phyloP scores from a whole-genome alignment of 35 echinoderm and acorn worm species.

The Ophioderma brevispina region DNA sequence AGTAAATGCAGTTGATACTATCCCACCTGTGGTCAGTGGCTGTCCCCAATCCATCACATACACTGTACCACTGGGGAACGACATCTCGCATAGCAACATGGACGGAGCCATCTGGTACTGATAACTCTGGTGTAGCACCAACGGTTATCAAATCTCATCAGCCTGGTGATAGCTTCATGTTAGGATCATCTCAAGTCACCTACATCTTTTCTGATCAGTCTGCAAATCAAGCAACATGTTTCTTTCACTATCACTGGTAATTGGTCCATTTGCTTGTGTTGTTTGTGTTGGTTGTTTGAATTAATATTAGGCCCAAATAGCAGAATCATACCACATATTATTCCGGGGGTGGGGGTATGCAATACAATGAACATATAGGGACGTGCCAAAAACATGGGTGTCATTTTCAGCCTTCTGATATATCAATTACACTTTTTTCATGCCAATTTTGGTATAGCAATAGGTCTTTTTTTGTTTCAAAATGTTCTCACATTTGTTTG shows the following conservation, averaged over 20 bases:
- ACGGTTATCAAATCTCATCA: not conserved
- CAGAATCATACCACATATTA: no score
- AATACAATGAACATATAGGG: no score
- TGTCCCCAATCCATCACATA: conserved; percentile 4
- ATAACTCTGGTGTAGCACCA: conserved; percentile 45
- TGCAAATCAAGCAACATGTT: not conserved
- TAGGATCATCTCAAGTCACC: not conserved
- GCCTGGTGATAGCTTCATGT: not conserved
- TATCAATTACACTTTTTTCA: no score
- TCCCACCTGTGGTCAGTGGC: conserved; percentile 39
- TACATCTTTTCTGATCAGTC: not conserved
- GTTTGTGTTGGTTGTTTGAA: no score
- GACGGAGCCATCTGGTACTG: conserved; percentile 53
- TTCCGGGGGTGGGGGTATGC: no score
- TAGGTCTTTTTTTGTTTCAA: no score
- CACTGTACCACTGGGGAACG: not conserved
- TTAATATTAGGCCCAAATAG: no score
- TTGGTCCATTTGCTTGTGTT: no score
- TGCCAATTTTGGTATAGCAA: no score
- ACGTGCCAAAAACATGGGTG: no score
- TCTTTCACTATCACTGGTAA: not conserved
- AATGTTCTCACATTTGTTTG: no score
- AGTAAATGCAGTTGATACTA: not conserved
- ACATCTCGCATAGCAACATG: conserved; percentile 5
- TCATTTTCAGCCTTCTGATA: no score